These are phyloP conservation scores for Protosalanx chinensis DNA, from an alignment of 2,797 vertebrate genomes.

Conservation along the genomic window DNA sequence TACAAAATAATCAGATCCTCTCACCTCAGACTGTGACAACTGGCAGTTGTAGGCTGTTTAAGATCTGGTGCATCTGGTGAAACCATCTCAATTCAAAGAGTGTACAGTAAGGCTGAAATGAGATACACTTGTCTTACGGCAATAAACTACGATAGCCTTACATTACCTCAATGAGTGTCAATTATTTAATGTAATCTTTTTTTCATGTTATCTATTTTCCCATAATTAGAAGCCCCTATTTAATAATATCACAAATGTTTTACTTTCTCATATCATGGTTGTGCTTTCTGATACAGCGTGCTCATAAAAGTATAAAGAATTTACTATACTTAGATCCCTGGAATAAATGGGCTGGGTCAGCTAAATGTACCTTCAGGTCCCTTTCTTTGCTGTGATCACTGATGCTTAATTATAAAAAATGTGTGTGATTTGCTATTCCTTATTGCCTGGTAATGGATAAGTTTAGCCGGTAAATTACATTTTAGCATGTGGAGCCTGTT, in stretches of 20 bases:
- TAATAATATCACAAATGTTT: background rate
- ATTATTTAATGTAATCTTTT: too few relatives aligned
- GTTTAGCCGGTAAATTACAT: background rate
- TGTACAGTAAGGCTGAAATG: too few relatives aligned
- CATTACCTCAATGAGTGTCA: too few relatives aligned
- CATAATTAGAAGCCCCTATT: background rate
- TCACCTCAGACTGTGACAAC: background rate
- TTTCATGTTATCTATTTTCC: too few relatives aligned
- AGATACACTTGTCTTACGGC: too few relatives aligned
- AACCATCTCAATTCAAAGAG: too few relatives aligned
- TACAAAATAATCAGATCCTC: slow-evolving; percentile 7
- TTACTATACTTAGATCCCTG: too few relatives aligned
- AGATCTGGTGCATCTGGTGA: slow-evolving; percentile 29
- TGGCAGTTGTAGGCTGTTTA: slow-evolving; percentile 12
- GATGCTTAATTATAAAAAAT: slow-evolving; percentile 1
- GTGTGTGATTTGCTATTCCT: background rate
- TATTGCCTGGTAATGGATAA: background rate
- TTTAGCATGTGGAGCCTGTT: background rate
- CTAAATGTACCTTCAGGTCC: background rate
- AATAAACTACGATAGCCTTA: too few relatives aligned
- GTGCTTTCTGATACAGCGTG: too few relatives aligned
- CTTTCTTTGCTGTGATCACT: background rate
- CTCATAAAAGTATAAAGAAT: too few relatives aligned
- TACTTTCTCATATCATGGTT: too few relatives aligned
- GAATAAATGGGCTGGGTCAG: background rate